phyloP scores from a whole-genome alignment of 2,113 vertebrate species.

The Arvicanthis niloticus region DNA sequence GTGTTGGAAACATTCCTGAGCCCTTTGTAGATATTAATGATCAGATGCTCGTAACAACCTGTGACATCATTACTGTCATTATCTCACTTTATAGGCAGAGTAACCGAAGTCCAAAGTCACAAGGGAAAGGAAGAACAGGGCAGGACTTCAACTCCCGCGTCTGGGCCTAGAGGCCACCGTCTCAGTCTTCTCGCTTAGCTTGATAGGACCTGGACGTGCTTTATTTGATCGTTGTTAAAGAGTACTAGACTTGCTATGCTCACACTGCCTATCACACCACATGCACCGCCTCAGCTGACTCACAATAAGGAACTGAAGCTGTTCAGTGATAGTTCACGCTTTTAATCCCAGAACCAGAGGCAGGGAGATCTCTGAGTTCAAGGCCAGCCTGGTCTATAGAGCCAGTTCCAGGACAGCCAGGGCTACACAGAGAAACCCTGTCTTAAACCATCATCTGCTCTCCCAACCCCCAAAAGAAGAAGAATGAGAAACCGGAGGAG shows the following conservation, averaged over 20 bases:
- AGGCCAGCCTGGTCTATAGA: background rate
- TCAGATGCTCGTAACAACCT: conserved; percentile 25
- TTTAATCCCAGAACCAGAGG: background rate
- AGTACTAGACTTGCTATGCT: background rate
- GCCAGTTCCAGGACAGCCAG: background rate
- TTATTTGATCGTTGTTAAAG: conserved; percentile 6
- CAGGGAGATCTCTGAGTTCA: background rate
- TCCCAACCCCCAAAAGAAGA: background rate
- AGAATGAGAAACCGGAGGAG: background rate
- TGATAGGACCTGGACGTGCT: background rate
- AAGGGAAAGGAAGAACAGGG: background rate
- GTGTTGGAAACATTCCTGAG: conserved; percentile 18
- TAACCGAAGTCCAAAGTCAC: conserved; percentile 18
- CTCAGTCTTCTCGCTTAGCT: background rate
- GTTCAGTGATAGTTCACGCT: background rate
- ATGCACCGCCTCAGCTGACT: background rate
- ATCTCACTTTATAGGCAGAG: conserved; percentile 4
- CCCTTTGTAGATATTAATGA: conserved; percentile 19
- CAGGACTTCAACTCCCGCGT: background rate
- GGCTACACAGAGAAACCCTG: background rate
- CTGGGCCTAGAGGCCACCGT: background rate
- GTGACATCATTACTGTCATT: conserved; percentile 1
- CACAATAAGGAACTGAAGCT: background rate
- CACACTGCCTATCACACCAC: background rate
- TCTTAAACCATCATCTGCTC: background rate